phyloP scores from a whole-genome alignment of 2,888 invertebrate genomes.

The Diarsia brunnea region DNA sequence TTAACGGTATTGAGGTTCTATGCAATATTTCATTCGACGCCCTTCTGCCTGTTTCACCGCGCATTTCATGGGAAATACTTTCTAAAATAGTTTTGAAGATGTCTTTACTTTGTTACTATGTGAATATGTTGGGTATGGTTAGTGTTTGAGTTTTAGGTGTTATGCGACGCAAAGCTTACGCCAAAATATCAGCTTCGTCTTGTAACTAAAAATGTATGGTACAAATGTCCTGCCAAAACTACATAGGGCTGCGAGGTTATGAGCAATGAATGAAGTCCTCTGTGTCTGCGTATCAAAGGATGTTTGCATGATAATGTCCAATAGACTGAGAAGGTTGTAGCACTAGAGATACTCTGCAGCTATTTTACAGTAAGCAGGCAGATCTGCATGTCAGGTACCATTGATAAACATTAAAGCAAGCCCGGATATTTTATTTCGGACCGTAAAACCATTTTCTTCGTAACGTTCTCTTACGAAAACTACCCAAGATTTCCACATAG shows the following conservation, averaged over 20 bases:
- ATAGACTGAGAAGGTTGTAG: neutral
- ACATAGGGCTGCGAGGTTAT: neutral
- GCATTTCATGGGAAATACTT: conserved; percentile 67
- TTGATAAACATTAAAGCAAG: neutral
- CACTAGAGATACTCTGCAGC: too few relatives aligned
- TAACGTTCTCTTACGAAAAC: conserved; percentile 24
- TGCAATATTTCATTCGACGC: conserved; percentile 75
- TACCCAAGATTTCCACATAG: conserved; percentile 27
- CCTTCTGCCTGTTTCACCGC: conserved; percentile 52
- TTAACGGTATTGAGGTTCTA: conserved; percentile 81
- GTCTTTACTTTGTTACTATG: conserved; percentile 31
- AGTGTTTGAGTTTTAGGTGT: conserved; percentile 1
- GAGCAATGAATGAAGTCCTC: neutral
- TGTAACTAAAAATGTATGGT: neutral
- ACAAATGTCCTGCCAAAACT: neutral
- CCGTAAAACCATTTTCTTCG: neutral
- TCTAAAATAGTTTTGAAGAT: conserved; percentile 60
- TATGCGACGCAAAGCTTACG: neutral
- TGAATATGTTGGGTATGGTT: conserved; percentile 16
- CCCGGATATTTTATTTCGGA: neutral
- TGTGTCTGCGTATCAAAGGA: too few relatives aligned
- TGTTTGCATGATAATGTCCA: neutral
- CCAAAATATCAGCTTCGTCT: neutral
- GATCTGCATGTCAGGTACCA: too few relatives aligned
- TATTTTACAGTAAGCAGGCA: neutral